A percentile compares a stretch with the other conserved stretches of the same genome.
phyloP scores from a whole-genome alignment of 2,797 vertebrate species.

The Merluccius polli region DNA sequence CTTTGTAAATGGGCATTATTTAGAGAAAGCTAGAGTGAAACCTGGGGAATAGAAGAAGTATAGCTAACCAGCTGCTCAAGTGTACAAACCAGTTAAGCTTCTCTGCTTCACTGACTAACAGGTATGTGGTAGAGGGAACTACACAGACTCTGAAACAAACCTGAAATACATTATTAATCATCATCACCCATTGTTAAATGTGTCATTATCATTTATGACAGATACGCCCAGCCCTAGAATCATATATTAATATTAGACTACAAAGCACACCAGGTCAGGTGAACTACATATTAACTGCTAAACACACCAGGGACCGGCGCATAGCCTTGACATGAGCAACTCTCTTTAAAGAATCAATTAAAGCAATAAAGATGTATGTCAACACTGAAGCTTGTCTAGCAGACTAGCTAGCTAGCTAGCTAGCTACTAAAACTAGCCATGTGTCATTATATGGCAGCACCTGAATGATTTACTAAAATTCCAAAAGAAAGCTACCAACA shows the following conservation, averaged over 20 bases:
- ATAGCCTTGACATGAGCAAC: neutral
- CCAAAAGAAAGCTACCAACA: no score
- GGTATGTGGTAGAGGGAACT: neutral
- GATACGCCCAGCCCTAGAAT: neutral
- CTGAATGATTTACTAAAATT: neutral
- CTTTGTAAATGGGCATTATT: neutral
- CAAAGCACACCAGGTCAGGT: neutral
- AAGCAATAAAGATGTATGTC: neutral
- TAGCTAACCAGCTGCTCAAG: neutral
- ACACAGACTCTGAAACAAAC: neutral
- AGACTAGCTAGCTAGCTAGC: no score
- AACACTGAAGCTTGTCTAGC: neutral
- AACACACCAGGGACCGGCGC: neutral
- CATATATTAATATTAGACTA: neutral
- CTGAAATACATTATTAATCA: neutral
- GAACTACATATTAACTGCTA: neutral
- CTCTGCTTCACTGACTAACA: neutral
- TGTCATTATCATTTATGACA: neutral
- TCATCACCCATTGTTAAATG: neutral
- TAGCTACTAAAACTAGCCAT: neutral
- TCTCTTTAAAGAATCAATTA: neutral
- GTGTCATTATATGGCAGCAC: neutral
- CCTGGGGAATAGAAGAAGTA: neutral
- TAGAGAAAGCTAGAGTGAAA: neutral
- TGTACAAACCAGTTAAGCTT: conserved; percentile 8